Conservation (phyloP, 2,113 vertebrate species). For the Colius striatus region DNA sequence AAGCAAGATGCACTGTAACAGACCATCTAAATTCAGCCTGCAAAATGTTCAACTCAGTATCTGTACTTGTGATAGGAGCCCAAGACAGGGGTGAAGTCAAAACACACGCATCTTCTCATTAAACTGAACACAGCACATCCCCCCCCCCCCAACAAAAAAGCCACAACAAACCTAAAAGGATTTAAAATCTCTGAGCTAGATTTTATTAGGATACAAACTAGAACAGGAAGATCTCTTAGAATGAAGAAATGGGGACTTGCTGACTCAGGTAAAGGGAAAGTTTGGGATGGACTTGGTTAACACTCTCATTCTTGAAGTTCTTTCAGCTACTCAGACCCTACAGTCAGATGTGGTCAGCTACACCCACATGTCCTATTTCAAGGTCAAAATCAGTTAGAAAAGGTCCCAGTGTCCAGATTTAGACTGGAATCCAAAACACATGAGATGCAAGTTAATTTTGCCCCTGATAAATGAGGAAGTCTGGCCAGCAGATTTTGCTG, state of each 20-base stretch:
- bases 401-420: not conserved
- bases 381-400: not conserved
- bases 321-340: not conserved
- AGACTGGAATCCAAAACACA: conserved; percentile 32
- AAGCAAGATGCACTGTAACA: not conserved
- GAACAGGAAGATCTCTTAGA: not conserved
- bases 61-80: rapidly evolving
- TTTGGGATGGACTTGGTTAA: not conserved
- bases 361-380: not conserved
- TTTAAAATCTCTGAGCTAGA: not conserved
- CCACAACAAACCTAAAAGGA: not conserved
- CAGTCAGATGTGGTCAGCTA: not conserved
- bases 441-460: conserved; percentile 9
- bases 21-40: not conserved
- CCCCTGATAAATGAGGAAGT: not conserved
- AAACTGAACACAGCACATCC: not conserved
- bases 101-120: rapidly evolving
- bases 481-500: not conserved
- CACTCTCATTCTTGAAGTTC: not conserved
- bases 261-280: not conserved
- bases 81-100: not conserved
- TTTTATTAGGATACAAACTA: not conserved
- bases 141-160: too few relatives aligned
- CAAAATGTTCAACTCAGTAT: not conserved
- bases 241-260: rapidly evolving